phyloP scores from a whole-genome alignment of 2,888 invertebrate genomes.

The Parochlus steinenii region DNA sequence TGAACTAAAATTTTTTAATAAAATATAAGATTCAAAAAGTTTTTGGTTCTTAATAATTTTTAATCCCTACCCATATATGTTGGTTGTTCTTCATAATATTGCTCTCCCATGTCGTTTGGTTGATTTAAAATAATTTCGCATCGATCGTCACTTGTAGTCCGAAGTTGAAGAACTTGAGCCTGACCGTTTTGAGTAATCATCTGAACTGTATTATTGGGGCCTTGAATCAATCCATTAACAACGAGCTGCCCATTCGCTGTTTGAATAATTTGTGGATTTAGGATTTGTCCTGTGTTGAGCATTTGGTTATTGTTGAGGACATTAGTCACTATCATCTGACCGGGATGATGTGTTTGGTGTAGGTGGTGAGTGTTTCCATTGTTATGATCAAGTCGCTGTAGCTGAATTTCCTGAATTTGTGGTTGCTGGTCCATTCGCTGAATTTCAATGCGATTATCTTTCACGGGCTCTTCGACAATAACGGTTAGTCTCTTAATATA shows the following conservation, averaged over 20 bases:
- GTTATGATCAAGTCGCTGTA: conserved; percentile 5
- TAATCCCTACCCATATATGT: too few relatives aligned
- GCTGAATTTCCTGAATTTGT: conserved; percentile 6
- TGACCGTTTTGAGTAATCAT: conserved; percentile 12
- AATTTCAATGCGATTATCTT: conserved; percentile 14
- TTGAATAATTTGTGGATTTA: conserved; percentile 16
- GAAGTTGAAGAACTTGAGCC: conserved; percentile 19
- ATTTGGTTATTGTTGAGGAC: conserved; percentile 25
- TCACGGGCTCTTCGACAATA: conserved; percentile 22
- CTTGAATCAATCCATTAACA: conserved; percentile 21
- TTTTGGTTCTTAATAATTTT: too few relatives aligned
- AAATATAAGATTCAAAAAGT: conserved; percentile 16
- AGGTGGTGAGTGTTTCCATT: conserved; percentile 2
- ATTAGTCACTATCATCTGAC: conserved; percentile 27
- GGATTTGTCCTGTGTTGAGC: conserved; percentile 25
- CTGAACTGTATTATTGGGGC: conserved; percentile 10
- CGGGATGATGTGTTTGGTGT: conserved; percentile 22
- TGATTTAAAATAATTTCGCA: conserved; percentile 23
- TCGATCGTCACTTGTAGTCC: conserved; percentile 17
- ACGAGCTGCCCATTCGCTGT: conserved; percentile 27
- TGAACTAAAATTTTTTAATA: conserved; percentile 29
- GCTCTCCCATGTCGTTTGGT: conserved; percentile 21
- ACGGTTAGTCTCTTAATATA: conserved; percentile 29
- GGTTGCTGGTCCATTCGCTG: conserved; percentile 12
- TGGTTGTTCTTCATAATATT: conserved; percentile 23